Conservation (phyloP, 2,797 vertebrate species). For the Dendrocincla tyrannina region DNA sequence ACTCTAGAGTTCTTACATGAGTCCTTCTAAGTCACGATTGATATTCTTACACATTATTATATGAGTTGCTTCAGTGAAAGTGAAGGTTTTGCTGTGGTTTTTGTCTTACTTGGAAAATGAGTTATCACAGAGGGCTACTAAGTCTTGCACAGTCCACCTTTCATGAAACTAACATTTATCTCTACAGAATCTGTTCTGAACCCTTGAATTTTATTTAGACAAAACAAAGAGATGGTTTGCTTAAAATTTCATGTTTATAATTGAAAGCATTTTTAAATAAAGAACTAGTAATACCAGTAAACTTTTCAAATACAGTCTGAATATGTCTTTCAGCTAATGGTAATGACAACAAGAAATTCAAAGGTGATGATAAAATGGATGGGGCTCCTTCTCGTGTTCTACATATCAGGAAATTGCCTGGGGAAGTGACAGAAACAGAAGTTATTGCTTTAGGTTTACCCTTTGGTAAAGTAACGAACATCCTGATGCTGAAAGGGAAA, state of each 20-base stretch:
- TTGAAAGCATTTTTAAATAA: not conserved
- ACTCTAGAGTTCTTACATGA: not conserved
- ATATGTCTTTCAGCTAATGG: slow-evolving; percentile 87
- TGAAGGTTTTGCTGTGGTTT: not conserved
- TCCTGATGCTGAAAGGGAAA: slow-evolving; percentile 97
- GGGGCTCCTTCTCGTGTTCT: slow-evolving; percentile 93
- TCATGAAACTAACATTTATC: not conserved
- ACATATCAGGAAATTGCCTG: slow-evolving; percentile 96
- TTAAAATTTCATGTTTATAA: not conserved
- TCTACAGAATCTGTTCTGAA: not conserved
- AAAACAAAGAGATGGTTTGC: not conserved
- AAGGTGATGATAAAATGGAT: slow-evolving; percentile 91
- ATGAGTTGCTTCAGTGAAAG: not conserved
- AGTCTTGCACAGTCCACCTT: not conserved
- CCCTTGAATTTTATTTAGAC: not conserved
- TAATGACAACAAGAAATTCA: slow-evolving; percentile 95
- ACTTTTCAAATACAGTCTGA: slow-evolving; percentile 40
- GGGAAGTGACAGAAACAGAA: slow-evolving; percentile 94
- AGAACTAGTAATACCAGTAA: not conserved
- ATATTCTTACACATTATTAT: not conserved
- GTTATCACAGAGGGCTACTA: not conserved
- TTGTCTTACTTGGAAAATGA: not conserved
- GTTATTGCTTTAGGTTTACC: slow-evolving; percentile 95
- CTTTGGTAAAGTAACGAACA: slow-evolving; percentile 98
- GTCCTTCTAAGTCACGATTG: not conserved